Evolutionary conservation across 1,140 invertebrate species (phyloP).

Genomic region (Psilanteris sp.): DNA sequence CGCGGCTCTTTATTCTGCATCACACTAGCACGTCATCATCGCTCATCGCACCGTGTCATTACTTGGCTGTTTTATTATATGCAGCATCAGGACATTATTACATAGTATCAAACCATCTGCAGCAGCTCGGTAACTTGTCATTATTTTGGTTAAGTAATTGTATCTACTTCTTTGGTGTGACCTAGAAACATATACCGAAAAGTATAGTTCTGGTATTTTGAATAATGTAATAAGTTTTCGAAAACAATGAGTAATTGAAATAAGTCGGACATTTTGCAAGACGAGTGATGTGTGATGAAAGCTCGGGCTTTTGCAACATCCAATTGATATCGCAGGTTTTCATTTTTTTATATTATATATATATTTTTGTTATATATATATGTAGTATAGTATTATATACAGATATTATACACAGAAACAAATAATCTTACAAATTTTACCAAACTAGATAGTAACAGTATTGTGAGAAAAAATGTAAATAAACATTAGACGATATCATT

Average conservation of each 20-base stretch:
- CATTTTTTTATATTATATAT: too few relatives aligned
- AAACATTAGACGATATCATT: too few relatives aligned
- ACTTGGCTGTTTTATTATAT: conserved; percentile 31
- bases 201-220: conserved; percentile 11
- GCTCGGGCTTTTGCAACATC: too few relatives aligned
- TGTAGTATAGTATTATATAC: too few relatives aligned
- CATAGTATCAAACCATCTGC: conserved; percentile 41
- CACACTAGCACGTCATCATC: conserved; percentile 29
- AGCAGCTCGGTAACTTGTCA: conserved; percentile 12
- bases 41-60: conserved; percentile 31
- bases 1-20: conserved; percentile 24
- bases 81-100: conserved; percentile 40
- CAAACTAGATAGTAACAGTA: too few relatives aligned
- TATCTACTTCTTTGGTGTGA: conserved; percentile 19
- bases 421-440: too few relatives aligned
- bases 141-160: conserved; percentile 53
- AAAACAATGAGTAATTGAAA: conserved; percentile 2
- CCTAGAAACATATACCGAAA: conserved; percentile 32
- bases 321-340: too few relatives aligned
- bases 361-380: too few relatives aligned
- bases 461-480: too few relatives aligned
- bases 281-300: too few relatives aligned
- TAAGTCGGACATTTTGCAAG: conserved; percentile 1
- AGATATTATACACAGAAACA: too few relatives aligned
- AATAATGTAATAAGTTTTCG: background rate